Evolutionary conservation across 2,113 vertebrate genomes (phyloP), one percentile per base, ranked within the genome.

Genomic region (Empidonax traillii): DNA sequence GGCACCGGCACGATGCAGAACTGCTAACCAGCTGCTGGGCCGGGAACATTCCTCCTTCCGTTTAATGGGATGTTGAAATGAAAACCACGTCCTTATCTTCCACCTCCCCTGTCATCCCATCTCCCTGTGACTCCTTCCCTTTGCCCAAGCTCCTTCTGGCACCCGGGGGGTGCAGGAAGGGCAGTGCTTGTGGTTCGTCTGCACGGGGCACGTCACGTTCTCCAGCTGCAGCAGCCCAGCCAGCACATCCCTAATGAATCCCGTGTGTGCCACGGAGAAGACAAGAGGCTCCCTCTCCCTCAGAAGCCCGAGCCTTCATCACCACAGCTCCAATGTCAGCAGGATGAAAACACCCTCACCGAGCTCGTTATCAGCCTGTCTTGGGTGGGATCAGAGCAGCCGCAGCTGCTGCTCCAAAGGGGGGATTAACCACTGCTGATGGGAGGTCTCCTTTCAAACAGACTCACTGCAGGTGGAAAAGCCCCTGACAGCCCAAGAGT

Each of bases 251-350:
- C 53, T 30, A 4, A 37, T 8, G 3, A 5, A 46, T 14, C 13
- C 39, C 35, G 1, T 0, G 37, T 20, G 67, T 27, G 14, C 69
- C 35, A 22, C 1, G 5, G 3, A 3, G 10, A 30, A 53, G 21
- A 7, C 14, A 5, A 14, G 68, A 43, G 12, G 44, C 33, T 72
- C 69, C 53, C 20, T 30, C 44, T 37, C 47, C 43, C 49, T 20
- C 69, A 2, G 76, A 71, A 79, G 84, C 81, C 35, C 7, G 41
- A 86, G 90, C 79, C 5, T 19, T 41, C 56, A 12, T 7, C 3
- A 6, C 67, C 62, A 2, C 1, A 6, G 2, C 77, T 51, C 12
- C 8, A 0, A 44, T 59, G 67, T 61, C 90, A 65, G 58, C 1
- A 67, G 78, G 44, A 65, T 19, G 76, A 73, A 31, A 68, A 79